Evolutionary conservation across 2,888 invertebrate genomes (phyloP).

Genomic region (Pseudeuparius sepicola): DNA sequence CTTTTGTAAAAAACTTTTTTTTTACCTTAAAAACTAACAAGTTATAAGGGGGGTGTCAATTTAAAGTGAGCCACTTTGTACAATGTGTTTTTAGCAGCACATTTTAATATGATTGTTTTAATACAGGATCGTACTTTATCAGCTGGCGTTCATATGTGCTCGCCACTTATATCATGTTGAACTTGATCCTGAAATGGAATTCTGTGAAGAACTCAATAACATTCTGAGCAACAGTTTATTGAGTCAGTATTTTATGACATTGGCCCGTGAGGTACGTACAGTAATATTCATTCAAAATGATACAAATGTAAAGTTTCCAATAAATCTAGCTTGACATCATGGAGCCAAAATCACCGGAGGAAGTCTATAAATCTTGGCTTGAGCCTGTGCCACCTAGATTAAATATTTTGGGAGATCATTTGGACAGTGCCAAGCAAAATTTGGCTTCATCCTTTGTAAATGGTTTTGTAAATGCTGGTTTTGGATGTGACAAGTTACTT

Average conservation of each 20-base stretch:
- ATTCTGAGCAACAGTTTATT: constrained; percentile 92
- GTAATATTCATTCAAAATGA: constrained; percentile 1
- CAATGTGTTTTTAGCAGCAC: too few species aligned
- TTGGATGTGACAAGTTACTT: constrained; percentile 90
- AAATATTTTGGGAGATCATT: constrained; percentile 56
- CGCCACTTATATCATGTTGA: constrained; percentile 88
- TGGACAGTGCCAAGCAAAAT: constrained; percentile 94
- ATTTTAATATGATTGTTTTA: too few species aligned
- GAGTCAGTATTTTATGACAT: constrained; percentile 83
- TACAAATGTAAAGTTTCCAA: too few species aligned
- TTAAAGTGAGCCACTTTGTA: too few species aligned
- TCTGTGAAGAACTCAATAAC: constrained; percentile 73
- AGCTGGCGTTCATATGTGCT: constrained; percentile 92
- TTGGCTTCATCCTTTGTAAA: constrained; percentile 97
- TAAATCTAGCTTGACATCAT: constrained; percentile 78
- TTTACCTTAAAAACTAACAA: too few species aligned
- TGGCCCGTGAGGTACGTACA: constrained; percentile 72
- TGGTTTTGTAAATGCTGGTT: constrained; percentile 97
- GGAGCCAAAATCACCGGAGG: constrained; percentile 98
- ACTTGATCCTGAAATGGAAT: constrained; percentile 57
- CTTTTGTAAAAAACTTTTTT: too few species aligned
- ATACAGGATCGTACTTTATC: constrained; percentile 79
- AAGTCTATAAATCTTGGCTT: constrained; percentile 96
- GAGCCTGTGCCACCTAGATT: constrained; percentile 63
- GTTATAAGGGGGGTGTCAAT: too few species aligned